Evolutionary conservation across 2,888 invertebrate species (phyloP).

Genomic region (Sarcophaga carnaria): DNA sequence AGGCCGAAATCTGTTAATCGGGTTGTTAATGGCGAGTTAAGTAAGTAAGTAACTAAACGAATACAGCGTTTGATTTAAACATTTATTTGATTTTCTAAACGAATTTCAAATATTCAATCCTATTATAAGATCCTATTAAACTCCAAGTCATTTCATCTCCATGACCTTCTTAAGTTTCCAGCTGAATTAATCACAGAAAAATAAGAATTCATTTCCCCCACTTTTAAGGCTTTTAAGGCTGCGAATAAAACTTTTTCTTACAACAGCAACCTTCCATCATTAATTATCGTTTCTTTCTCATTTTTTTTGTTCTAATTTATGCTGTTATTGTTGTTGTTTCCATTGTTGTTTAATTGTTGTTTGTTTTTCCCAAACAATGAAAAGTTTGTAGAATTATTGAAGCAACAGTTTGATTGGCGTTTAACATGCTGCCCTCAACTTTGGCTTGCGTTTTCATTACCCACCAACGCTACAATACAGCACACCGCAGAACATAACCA

Average conservation of each 20-base stretch:
- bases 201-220: too few relatives aligned
- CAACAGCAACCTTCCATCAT: constrained; percentile 4
- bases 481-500: background rate
- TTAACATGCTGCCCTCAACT: constrained; percentile 4
- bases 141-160: too few relatives aligned
- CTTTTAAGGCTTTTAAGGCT: too few relatives aligned
- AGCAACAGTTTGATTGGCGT: constrained; percentile 55
- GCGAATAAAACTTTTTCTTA: constrained; percentile 1
- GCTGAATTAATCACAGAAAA: background rate
- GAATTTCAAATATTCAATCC: too few relatives aligned
- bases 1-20: too few relatives aligned
- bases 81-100: too few relatives aligned
- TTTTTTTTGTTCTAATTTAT: too few relatives aligned
- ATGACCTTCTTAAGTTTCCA: background rate
- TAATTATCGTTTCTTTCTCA: constrained; percentile 6
- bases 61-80: too few relatives aligned
- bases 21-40: too few relatives aligned
- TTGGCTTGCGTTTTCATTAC: background rate
- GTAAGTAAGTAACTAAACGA: too few relatives aligned
- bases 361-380: constrained; percentile 2
- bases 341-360: background rate
- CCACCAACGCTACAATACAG: background rate
- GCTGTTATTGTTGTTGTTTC: too few relatives aligned
- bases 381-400: constrained; percentile 22
- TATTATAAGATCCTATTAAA: too few relatives aligned